A percentile compares a stretch with the other conserved stretches of the same genome.
Evolutionary conservation across 2,113 vertebrate species (phyloP).

Genomic region (Pseudorectes ferrugineus): DNA sequence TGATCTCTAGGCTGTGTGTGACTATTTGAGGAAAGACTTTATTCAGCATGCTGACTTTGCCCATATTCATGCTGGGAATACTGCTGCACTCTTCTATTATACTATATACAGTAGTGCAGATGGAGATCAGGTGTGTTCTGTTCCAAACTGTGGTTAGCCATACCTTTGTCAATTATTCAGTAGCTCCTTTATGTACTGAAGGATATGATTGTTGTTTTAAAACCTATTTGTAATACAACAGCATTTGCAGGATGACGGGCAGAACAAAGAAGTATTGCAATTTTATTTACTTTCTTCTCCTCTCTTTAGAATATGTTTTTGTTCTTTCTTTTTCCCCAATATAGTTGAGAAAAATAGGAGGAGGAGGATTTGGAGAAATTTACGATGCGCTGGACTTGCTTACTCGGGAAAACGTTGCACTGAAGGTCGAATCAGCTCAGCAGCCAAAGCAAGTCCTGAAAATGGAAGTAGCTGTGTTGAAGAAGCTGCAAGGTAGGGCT

Average conservation of each 20-base stretch:
- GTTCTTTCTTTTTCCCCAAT: not conserved
- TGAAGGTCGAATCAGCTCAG: constrained; percentile 98
- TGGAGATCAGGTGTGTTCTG: not conserved
- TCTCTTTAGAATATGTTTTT: not conserved
- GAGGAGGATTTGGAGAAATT: constrained; percentile 98
- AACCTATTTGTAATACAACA: not conserved
- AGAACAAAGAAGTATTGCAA: not conserved
- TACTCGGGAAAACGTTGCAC: constrained; percentile 89
- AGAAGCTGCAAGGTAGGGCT: constrained; percentile 94
- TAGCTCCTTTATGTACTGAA: not conserved
- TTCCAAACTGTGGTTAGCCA: not conserved
- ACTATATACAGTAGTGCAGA: not conserved
- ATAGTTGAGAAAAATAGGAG: constrained; percentile 96
- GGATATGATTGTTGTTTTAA: not conserved
- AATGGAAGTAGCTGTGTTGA: constrained; percentile 98
- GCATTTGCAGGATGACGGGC: not conserved
- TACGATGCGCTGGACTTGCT: constrained; percentile 95
- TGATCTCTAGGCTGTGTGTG: not conserved
- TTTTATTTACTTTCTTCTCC: not conserved
- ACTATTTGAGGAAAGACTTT: not conserved
- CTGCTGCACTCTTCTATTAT: not conserved
- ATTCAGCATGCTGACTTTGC: not conserved
- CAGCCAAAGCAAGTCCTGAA: constrained; percentile 98
- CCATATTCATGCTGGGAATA: not conserved
- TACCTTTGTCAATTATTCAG: not conserved